Evolutionary conservation across 2,888 invertebrate species (phyloP), one percentile per base, ranked within the genome.

Genomic region (Cremastinae sp.): DNA sequence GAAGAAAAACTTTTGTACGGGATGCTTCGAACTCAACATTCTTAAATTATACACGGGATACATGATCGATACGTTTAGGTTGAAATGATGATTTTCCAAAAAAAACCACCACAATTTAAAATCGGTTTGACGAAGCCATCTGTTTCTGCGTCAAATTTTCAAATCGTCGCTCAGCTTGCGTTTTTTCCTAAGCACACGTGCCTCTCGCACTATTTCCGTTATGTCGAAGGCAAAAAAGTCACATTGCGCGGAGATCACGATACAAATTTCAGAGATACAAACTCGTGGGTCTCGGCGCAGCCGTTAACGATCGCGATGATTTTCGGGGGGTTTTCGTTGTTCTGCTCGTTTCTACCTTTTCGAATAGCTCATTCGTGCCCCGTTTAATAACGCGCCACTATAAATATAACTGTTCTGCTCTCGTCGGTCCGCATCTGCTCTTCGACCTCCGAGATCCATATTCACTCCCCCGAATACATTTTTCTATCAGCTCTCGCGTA

Each of bases 191-290:
- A 22, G 66, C 73, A 61, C 73, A 61, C 66, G 66, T 61, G 72
- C 53, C 65, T 56, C n/a, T 8, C 47, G n/a, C n/a, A n/a, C n/a
- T n/a, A n/a, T 20, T 41, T 34, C 49, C 28, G 12, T 49, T 59
- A 16, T 45, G 45, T 18, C 22, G 53, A 70, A 49, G 58, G 28
- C 28, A 41, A 41, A n/a, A 65, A 56, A 51, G 53, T 61, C 70
- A 70, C 61, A 62, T 62, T 74, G 65, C 53, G 65, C 28, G 49
- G 65, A n/a, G 65, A 61, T 62, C 66, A 65, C 36, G 49, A 64
- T 66, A 53, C 74, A 70, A 74, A 65, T 78, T 79, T 78, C 75
- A 77, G 74, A 68, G 53, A 66, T 68, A 71, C 20, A 34, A 45
- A 47, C 51, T 28, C 38, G 53, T 47, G 38, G 14, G 49, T 65